Conservation (phyloP, 1,140 invertebrate genomes). For the Alviniconcha marisindica region DNA sequence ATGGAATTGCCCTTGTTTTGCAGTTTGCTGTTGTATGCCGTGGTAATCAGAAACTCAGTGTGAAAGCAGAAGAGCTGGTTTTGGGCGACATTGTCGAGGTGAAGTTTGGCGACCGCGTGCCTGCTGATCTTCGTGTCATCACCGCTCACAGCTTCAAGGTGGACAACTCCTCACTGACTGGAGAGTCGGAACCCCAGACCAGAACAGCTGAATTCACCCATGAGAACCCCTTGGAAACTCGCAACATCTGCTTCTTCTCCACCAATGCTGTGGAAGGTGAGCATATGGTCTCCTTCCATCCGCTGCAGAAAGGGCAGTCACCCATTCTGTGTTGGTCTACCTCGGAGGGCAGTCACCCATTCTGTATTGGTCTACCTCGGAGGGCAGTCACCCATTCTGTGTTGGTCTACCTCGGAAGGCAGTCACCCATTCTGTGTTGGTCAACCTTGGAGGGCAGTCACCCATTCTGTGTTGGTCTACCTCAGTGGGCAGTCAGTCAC, state of each 20-base stretch:
- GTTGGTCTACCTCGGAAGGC: too few species aligned
- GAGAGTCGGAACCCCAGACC: slow-evolving; percentile 97
- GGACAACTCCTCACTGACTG: slow-evolving; percentile 86
- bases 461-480: too few species aligned
- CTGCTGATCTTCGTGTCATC: slow-evolving; percentile 89
- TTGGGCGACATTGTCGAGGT: slow-evolving; percentile 90
- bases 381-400: too few species aligned
- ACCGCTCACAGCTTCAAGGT: slow-evolving; percentile 83
- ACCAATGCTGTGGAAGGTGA: slow-evolving; percentile 96
- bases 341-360: too few species aligned
- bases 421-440: too few species aligned
- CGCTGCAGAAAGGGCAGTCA: not conserved
- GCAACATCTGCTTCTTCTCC: slow-evolving; percentile 97
- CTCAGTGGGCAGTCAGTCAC: too few species aligned
- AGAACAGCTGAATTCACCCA: slow-evolving; percentile 93
- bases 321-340: too few species aligned
- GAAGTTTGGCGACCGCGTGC: slow-evolving; percentile 89
- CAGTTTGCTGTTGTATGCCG: slow-evolving; percentile 96
- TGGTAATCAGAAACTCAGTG: slow-evolving; percentile 93
- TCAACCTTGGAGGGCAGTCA: too few species aligned
- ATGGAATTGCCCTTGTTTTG: slow-evolving; percentile 38
- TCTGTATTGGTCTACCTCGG: too few species aligned
- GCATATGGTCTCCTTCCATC: not conserved
- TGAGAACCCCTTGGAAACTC: slow-evolving; percentile 97
- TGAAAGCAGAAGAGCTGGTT: slow-evolving; percentile 83